Evolutionary conservation across 2,888 invertebrate species (phyloP).

Genomic region (Epinotia bilunana): DNA sequence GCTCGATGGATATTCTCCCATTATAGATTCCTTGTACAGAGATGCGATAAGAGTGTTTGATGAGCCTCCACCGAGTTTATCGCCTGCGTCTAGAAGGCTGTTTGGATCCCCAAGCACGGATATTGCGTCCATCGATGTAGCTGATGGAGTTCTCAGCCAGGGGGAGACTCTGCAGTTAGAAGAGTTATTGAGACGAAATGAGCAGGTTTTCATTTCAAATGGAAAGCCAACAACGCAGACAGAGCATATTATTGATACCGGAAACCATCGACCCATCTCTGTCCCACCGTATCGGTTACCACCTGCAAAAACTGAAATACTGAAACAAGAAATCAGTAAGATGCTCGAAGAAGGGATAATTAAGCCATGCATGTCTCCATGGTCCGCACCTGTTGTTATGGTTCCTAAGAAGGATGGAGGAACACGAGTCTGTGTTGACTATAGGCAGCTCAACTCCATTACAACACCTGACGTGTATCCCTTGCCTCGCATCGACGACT

Average conservation of each 20-base stretch:
- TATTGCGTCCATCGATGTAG: background rate
- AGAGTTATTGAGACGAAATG: background rate
- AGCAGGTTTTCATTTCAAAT: background rate
- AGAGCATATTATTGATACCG: background rate
- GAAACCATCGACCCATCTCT: too few species aligned
- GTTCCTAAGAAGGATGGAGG: too few species aligned
- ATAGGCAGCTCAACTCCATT: too few species aligned
- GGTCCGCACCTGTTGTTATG: background rate
- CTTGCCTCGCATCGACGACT: too few species aligned
- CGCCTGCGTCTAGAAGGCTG: background rate
- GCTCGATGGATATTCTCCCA: background rate
- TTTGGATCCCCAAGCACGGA: background rate
- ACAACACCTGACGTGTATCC: too few species aligned
- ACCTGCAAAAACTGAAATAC: too few species aligned
- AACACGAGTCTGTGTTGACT: too few species aligned
- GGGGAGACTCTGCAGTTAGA: background rate
- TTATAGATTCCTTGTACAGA: background rate
- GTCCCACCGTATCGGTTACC: too few species aligned
- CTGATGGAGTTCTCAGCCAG: background rate
- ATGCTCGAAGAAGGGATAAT: too few species aligned
- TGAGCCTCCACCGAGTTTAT: background rate
- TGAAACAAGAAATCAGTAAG: too few species aligned
- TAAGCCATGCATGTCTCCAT: background rate
- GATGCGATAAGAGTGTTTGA: background rate
- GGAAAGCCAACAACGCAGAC: conserved; percentile 6